Evolutionary conservation across 2,888 invertebrate species (phyloP), one percentile per base, ranked within the genome.

Genomic region (Drosophila nigritarsus): DNA sequence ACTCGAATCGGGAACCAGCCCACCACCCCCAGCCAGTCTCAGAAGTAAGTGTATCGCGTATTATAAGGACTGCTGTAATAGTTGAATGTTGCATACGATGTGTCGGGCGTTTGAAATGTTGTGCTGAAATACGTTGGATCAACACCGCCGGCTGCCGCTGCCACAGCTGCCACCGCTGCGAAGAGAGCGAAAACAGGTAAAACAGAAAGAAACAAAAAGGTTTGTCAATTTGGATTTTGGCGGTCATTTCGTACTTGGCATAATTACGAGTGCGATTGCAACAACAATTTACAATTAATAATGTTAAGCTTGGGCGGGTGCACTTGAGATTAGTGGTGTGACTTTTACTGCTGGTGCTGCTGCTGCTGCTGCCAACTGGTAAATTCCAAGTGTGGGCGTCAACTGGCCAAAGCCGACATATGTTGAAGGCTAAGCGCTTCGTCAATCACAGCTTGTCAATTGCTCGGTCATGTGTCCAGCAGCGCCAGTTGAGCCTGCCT

Each of bases 51-150:
- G 80, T 83, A 90, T 62, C 87, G 84, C 70, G 83, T 76, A 65
- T 79, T 75, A 62, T 86, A 92, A 38, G 91, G 91, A 87, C 78
- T 91, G 69, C 80, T 91, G 65, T 89, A 92, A 68, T 84, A 92
- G 77, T 92, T 91, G 65, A 82, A 90, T 32, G 91, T 83, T 50
- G 91, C 82, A 78, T 87, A 91, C 34, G 92, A 86, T 32, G 91
- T 87, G 65, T 90, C 89, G 50, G 85, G 87, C 60, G 83, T 75
- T 73, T 88, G 83, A 71, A 88, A 89, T 48, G 87, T 83, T 64
- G 87, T 80, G 77, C 80, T 80, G 70, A 84, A 89, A 65, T 68
- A 90, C 8, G 80, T 78, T 51, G 87, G 83, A 75, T 86, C 85
- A 65, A 78, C 75, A 20, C 58, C 63, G 51, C 78, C 86, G 27